Evolutionary conservation across 2,888 invertebrate genomes (phyloP), one percentile per base, ranked within the genome.

Genomic region (Eutolmus rufibarbis): DNA sequence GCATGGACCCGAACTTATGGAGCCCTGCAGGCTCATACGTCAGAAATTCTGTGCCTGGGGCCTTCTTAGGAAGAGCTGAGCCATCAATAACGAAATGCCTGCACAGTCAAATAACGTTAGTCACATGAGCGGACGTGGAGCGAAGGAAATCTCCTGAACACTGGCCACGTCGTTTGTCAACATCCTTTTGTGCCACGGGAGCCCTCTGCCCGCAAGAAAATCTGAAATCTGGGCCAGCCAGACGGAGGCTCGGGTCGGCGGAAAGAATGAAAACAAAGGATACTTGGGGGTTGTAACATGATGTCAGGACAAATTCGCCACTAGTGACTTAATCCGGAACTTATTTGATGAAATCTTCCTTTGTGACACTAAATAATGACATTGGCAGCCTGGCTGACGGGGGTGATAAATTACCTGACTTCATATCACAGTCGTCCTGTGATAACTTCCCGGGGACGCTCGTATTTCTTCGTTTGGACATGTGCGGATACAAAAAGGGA

Each of bases 271-370:
- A 85, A 85, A 37, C 40, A 85, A 85, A 74, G 85, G 85, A 85
- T 74, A 34, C 76, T 66, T 16, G 43, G 28, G 85, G 43, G 74
- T 34, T 74, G 85, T 85, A 31, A 85, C 85, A 85, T 85, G 74
- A 85, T 85, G 85, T 74, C 74, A 37, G 85, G 85, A 85, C 85
- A 85, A 85, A 85, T 85, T 85, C 85, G 46, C 28, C 74, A 85
- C 85, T 85, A 74, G 85, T 85, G 85, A 85, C 85, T 85, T 85
- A 74, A 85, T 85, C 85, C 85, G 74, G 85, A 85, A 85, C 46
- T 85, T 85, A 85, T 85, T 85, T 85, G 85, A 85, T 85, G 85
- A 85, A 85, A 85, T 85, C 85, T 85, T 85, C 85, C 85, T 85
- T 74, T 86, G 46, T 86, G 86, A 86, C 86, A 78, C 77, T 86